A percentile compares a stretch with the other conserved stretches of the same genome.
These are phyloP conservation scores for Ylistrum balloti DNA, from an alignment of 1,140 invertebrate genomes.

Conservation along the genomic window DNA sequence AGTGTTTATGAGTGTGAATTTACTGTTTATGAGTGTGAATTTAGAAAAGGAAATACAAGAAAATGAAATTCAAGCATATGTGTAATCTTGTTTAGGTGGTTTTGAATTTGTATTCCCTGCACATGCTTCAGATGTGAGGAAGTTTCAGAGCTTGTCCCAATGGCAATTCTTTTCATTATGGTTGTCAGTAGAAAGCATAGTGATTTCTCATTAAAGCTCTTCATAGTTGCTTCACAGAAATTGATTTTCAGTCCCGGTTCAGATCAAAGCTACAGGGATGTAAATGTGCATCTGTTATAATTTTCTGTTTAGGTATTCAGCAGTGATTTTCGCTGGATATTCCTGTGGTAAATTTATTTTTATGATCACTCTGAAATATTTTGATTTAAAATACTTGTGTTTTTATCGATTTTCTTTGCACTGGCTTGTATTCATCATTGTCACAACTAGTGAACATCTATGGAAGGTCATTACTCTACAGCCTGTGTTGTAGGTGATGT, in stretches of 20 bases:
- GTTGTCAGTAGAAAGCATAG: neutral
- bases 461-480: too few species aligned
- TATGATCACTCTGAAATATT: neutral
- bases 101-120: neutral
- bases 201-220: conserved; percentile 11
- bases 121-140: neutral
- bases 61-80: too few species aligned
- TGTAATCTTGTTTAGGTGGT: too few species aligned
- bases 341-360: neutral
- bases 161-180: conserved; percentile 17
- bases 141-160: neutral
- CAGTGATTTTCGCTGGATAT: neutral
- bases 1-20: too few species aligned
- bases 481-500: too few species aligned
- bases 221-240: neutral
- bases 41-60: too few species aligned
- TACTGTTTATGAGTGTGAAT: too few species aligned
- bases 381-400: neutral
- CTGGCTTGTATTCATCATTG: too few species aligned
- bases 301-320: neutral
- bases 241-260: conserved; percentile 24
- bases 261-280: neutral
- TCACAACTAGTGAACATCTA: too few species aligned
- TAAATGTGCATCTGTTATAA: conserved; percentile 28
- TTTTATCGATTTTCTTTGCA: neutral